Percentiles rank a stretch among this genome's conserved stretches.
phyloP scores from a whole-genome alignment of 1,140 invertebrate species.

The Andrena cerasifolii region DNA sequence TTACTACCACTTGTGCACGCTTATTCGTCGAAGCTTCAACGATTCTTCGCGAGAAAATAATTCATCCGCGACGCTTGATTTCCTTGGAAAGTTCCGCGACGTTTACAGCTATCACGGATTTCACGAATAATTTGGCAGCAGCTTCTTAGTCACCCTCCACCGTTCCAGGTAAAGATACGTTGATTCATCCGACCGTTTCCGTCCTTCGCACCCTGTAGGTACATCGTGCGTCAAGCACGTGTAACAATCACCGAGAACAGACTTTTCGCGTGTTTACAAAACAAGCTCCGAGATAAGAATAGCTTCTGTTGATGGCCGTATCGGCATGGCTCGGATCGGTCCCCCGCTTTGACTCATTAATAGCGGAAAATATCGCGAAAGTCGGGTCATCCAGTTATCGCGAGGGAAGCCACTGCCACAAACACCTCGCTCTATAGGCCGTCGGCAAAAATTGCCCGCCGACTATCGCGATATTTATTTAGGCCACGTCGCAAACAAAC shows the following conservation, averaged over 20 bases:
- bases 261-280: neutral
- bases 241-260: neutral
- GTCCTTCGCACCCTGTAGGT: neutral
- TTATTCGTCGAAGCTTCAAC: too few species aligned
- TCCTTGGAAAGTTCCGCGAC: too few species aligned
- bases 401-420: slow-evolving; percentile 11
- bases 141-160: too few species aligned
- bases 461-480: slow-evolving; percentile 21
- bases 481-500: slow-evolving; percentile 24
- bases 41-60: too few species aligned
- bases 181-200: too few species aligned
- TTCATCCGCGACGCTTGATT: too few species aligned
- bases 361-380: neutral
- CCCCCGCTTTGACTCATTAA: neutral
- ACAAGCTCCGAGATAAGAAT: neutral
- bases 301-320: neutral
- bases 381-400: slow-evolving; percentile 60
- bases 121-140: too few species aligned
- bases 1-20: too few species aligned
- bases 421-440: slow-evolving; percentile 6
- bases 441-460: slow-evolving; percentile 29
- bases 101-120: too few species aligned
- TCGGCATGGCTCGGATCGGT: neutral
- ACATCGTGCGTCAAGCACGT: too few species aligned
- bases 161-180: too few species aligned